These are phyloP conservation scores for Harpegnathos saltator DNA, from an alignment of 1,140 invertebrate genomes.

Conservation along the genomic window DNA sequence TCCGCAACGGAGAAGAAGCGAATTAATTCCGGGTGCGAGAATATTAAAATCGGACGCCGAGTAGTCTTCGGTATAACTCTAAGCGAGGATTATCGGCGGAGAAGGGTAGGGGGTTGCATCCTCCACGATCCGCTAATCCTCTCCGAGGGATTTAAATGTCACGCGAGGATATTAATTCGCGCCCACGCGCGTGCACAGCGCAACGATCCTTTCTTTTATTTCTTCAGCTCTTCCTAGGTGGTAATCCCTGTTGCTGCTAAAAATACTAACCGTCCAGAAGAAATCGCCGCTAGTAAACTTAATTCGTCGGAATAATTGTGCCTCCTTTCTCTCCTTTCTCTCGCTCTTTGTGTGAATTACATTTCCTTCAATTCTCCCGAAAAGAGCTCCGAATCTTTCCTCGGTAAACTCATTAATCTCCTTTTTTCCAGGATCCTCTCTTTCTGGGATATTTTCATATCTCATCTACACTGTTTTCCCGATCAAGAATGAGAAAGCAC, in stretches of 20 bases:
- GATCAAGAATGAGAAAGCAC: neutral
- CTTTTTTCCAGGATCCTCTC: too few relatives aligned
- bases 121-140: slow-evolving; percentile 33
- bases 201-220: slow-evolving; percentile 1
- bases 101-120: slow-evolving; percentile 6
- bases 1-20: slow-evolving; percentile 19
- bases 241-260: neutral
- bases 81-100: slow-evolving; percentile 31
- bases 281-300: neutral
- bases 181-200: neutral
- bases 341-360: too few relatives aligned
- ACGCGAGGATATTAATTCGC: slow-evolving; percentile 42
- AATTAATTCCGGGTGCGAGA: slow-evolving; percentile 38
- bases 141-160: slow-evolving; percentile 43
- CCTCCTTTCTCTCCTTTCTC: neutral
- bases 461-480: neutral
- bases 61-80: slow-evolving; percentile 32
- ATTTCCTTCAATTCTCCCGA: too few relatives aligned
- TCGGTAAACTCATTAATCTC: neutral
- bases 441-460: neutral
- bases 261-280: slow-evolving; percentile 10
- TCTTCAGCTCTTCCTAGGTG: neutral
- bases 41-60: slow-evolving; percentile 48
- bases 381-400: too few relatives aligned
- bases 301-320: slow-evolving; percentile 3